These are phyloP conservation scores for Sprattus sprattus DNA, from an alignment of 2,113 vertebrate species.

Conservation along the genomic window DNA sequence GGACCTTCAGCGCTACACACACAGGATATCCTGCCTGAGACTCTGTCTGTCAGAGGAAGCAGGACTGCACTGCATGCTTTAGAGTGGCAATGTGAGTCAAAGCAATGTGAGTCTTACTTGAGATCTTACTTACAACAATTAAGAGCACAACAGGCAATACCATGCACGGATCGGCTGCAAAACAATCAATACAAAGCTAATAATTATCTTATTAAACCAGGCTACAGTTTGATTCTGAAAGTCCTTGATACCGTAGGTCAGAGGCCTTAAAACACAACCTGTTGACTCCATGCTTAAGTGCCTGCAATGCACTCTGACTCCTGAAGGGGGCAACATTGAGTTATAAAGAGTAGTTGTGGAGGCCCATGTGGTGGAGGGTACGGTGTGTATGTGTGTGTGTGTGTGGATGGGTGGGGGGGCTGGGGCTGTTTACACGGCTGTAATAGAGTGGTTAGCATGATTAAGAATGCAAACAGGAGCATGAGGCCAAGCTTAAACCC, in stretches of 20 bases:
- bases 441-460: constrained; percentile 35
- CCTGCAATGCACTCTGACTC: not conserved
- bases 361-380: too few species aligned
- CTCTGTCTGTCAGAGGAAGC: constrained; percentile 29
- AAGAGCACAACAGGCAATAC: too few species aligned
- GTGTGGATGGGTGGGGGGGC: constrained; percentile 24
- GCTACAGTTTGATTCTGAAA: not conserved
- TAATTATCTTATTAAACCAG: not conserved
- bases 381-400: constrained; percentile 16
- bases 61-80: too few species aligned
- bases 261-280: not conserved
- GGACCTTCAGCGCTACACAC: not conserved
- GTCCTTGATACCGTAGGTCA: not conserved
- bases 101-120: too few species aligned
- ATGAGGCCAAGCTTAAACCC: constrained; percentile 58
- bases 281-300: not conserved
- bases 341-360: not conserved
- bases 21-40: constrained; percentile 32
- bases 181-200: not conserved
- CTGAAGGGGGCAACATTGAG: constrained; percentile 57
- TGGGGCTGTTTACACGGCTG: not conserved
- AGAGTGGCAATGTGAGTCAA: not conserved
- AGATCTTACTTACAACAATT: too few species aligned
- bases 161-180: too few species aligned
- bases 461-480: constrained; percentile 61